A percentile compares a stretch with the other conserved stretches of the same genome.
phyloP scores from a whole-genome alignment of 1,140 invertebrate species.

The Drosophila ironensis region DNA sequence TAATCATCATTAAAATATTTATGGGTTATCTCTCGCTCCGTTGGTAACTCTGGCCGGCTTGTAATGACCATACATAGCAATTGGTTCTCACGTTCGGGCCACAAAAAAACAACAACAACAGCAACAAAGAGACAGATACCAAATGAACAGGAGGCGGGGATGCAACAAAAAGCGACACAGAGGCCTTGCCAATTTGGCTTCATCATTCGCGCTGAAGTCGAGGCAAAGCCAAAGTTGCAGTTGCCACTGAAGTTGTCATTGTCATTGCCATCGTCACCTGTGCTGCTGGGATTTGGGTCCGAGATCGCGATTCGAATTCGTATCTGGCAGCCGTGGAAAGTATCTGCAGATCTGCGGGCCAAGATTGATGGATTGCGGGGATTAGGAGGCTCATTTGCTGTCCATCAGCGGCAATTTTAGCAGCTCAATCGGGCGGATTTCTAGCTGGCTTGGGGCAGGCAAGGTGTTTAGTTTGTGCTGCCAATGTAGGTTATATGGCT shows the following conservation, averaged over 20 bases:
- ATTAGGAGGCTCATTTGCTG: too few relatives aligned
- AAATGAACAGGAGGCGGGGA: background rate
- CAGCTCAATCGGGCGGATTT: too few relatives aligned
- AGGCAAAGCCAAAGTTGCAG: conserved; percentile 44
- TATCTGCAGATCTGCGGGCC: background rate
- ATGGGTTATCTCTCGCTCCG: conserved; percentile 70
- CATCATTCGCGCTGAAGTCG: conserved; percentile 48
- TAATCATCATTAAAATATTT: conserved; percentile 81
- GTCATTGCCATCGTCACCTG: conserved; percentile 61
- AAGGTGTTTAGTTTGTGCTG: too few relatives aligned
- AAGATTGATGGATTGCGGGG: too few relatives aligned
- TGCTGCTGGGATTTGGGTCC: conserved; percentile 8
- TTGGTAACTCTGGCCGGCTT: conserved; percentile 59
- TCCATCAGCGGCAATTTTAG: background rate
- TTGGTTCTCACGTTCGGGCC: conserved; percentile 73
- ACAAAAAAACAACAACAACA: conserved; percentile 26
- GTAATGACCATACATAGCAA: conserved; percentile 80
- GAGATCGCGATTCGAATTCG: background rate
- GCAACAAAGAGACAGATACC: background rate
- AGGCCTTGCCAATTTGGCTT: conserved; percentile 75
- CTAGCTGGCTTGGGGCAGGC: too few relatives aligned
- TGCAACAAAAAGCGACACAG: conserved; percentile 10
- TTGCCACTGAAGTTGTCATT: conserved; percentile 54
- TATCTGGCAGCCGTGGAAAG: conserved; percentile 4
- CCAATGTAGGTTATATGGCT: too few relatives aligned